Base-by-base conservation (phyloP, 2,797 vertebrate species). In the Anguilla pacifica region DNA sequence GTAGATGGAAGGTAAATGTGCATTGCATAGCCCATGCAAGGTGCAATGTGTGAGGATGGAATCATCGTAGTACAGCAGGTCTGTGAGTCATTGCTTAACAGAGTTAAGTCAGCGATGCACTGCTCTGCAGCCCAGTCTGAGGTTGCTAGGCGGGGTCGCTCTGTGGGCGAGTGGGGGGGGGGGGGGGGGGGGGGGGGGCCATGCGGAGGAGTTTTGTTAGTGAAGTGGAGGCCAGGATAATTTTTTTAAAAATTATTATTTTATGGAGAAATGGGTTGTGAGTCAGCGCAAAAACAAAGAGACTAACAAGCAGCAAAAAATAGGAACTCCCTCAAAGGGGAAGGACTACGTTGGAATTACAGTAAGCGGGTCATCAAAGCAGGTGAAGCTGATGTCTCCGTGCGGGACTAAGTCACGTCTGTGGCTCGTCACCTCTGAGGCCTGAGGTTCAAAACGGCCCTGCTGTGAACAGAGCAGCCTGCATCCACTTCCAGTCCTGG, bases 261-360 rank as follows among this genome's bases (percentile, higher is more conserved):
- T 70, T 31, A 1, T 31, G 67, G n/a, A 9, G 31, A 13, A 72
- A n/a, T 72, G 67, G 67, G 28, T 31, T 13, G n/a, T 72, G 67
- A 72, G 67, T 72, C 67, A 72, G 67, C 67, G 28, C 67, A 72
- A 72, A 72, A 67, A 67, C n/a, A 13, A 67, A 67, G 67, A 72
- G n/a, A 22, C 74, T 31, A 22, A 7, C 35, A 77, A 39, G 74
- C 35, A 19, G 35, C 13, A 6, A 43, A 67, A 77, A 35, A 35
- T 74, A 74, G 28, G 39, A 35, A 15, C 28, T 10, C 10, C 31
- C 15, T 17, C 7, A 72, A 72, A 72, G 5, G 11, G 11, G 15
- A 35, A 17, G 2, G 10, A 28, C 43, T 17, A 77, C 6, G 19
- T 22, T 39, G 39, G 39, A 77, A 77, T 77, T 43, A 19, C 74